phyloP scores from a whole-genome alignment of 2,797 vertebrate genomes.

The Parauchenoglanis ngamensis region DNA sequence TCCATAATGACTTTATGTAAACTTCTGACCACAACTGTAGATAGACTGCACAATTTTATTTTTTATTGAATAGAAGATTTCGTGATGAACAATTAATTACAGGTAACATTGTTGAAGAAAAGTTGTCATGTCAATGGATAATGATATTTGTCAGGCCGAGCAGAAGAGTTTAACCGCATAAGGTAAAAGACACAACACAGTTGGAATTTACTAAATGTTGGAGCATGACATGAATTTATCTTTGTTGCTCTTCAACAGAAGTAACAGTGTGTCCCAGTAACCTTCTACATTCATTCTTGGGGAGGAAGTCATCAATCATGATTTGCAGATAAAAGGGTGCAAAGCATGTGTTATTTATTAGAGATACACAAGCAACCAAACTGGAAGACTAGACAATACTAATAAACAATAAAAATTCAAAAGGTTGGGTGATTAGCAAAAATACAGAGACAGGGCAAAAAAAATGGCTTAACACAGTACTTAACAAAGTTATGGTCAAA shows the following conservation, averaged over 20 bases:
- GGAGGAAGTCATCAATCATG: background rate
- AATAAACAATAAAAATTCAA: background rate
- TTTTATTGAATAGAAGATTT: background rate
- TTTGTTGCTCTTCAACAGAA: background rate
- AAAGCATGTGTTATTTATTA: background rate
- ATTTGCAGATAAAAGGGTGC: background rate
- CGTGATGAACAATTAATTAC: background rate
- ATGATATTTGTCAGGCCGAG: background rate
- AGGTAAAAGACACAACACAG: background rate
- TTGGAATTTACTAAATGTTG: background rate
- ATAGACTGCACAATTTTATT: background rate
- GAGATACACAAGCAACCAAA: background rate
- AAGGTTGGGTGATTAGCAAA: background rate
- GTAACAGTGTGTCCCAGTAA: background rate
- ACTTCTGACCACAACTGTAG: too few species aligned
- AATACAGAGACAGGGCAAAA: background rate
- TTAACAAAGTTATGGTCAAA: background rate
- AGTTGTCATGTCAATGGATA: background rate
- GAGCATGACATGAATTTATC: background rate
- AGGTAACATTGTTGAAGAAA: background rate
- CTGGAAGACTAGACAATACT: background rate
- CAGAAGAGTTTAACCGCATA: background rate
- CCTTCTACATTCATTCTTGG: background rate
- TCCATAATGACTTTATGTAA: too few species aligned
- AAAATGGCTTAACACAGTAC: background rate